Percentiles rank a stretch among this genome's conserved stretches.
phyloP scores from a whole-genome alignment of 2,113 vertebrate species.

The Herpailurus yagouaroundi region DNA sequence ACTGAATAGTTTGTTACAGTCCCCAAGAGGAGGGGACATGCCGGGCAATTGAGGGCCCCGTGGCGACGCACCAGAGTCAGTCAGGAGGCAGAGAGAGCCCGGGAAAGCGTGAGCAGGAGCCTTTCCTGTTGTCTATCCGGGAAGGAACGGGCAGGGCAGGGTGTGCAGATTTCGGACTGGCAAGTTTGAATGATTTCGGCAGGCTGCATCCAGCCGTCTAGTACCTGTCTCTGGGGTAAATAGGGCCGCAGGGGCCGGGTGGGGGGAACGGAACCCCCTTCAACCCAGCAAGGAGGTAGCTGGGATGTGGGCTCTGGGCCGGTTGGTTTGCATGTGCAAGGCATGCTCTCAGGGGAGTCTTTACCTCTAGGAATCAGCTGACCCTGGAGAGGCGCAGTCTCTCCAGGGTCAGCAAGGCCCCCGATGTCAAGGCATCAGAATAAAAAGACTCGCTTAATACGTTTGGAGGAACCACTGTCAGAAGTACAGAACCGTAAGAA shows the following conservation, averaged over 20 bases:
- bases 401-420: background rate
- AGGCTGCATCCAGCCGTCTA: background rate
- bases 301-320: background rate
- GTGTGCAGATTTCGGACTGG: background rate
- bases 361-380: background rate
- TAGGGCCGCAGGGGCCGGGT: fast-evolving
- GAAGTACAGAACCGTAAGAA: fast-evolving
- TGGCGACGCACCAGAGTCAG: no score
- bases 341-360: background rate
- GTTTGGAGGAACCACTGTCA: no score
- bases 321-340: background rate
- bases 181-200: background rate
- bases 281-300: background rate
- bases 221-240: background rate
- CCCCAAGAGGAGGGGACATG: background rate
- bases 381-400: background rate
- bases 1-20: background rate
- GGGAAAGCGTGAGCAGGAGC: fast-evolving
- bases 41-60: background rate
- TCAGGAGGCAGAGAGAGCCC: background rate
- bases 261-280: fast-evolving
- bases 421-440: background rate
- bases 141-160: background rate
- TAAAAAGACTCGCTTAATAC: background rate
- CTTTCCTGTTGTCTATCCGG: background rate